A percentile compares a stretch with the other conserved stretches of the same genome.
Conservation (phyloP, 2,797 vertebrate species). For the Leucoraja ocellata region DNA sequence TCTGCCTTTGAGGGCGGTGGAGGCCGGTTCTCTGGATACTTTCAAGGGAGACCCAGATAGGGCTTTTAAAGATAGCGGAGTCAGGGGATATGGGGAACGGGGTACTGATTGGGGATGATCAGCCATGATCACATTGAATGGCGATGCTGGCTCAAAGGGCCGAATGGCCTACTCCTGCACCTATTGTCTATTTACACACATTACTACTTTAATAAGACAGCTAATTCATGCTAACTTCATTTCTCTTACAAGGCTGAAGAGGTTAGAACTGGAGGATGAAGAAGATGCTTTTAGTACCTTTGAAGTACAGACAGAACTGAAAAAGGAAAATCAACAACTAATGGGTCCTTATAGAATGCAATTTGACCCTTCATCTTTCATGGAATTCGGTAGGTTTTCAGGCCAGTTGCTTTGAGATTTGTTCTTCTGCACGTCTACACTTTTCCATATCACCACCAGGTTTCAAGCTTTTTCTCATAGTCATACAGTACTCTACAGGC, state of each 20-base stretch:
- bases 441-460: background rate
- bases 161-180: too few species aligned
- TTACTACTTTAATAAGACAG: background rate
- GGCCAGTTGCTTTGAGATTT: background rate
- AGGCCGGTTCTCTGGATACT: too few species aligned
- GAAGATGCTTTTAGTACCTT: conserved; percentile 82
- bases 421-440: background rate
- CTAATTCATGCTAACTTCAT: background rate
- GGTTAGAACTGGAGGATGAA: conserved; percentile 84
- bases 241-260: conserved; percentile 66
- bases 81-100: too few species aligned
- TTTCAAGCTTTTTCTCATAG: too few species aligned
- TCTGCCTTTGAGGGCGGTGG: too few species aligned
- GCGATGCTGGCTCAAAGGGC: too few species aligned
- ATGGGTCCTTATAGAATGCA: conserved; percentile 60
- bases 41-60: too few species aligned
- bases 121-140: too few species aligned
- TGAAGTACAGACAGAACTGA: conserved; percentile 72
- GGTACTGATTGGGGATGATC: too few species aligned
- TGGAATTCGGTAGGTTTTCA: conserved; percentile 74
- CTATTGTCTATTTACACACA: background rate
- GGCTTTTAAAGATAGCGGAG: too few species aligned
- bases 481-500: too few species aligned
- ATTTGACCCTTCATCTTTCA: conserved; percentile 70
- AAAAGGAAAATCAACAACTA: conserved; percentile 64